Evolutionary conservation across 2,797 vertebrate genomes (phyloP).

Genomic region (Parambassis ranga): DNA sequence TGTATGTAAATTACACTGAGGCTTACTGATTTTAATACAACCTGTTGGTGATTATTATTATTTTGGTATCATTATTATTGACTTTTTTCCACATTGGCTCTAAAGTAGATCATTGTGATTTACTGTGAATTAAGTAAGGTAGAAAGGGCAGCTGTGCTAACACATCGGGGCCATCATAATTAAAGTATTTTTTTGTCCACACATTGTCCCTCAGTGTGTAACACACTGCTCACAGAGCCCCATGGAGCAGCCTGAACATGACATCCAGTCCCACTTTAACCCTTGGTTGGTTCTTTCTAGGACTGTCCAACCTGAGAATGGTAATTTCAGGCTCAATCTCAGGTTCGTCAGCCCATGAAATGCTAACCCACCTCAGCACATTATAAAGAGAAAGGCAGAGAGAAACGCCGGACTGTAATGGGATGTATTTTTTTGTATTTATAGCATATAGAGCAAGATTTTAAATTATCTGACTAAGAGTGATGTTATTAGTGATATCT

Average conservation of each 20-base stretch:
- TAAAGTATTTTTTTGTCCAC: slow-evolving; percentile 16
- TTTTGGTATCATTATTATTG: too few relatives aligned
- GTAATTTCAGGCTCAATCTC: slow-evolving; percentile 89
- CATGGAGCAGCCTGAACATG: neutral
- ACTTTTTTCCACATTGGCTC: too few relatives aligned
- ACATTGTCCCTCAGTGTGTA: neutral
- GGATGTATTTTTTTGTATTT: too few relatives aligned
- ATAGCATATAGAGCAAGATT: too few relatives aligned
- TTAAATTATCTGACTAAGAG: neutral
- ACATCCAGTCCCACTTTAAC: neutral
- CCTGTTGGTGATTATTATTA: too few relatives aligned
- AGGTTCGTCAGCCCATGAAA: slow-evolving; percentile 96
- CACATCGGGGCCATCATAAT: neutral
- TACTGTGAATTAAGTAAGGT: too few relatives aligned
- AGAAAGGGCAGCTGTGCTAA: neutral
- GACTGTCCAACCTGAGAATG: slow-evolving; percentile 98
- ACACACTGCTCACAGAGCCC: neutral
- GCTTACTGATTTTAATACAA: too few relatives aligned
- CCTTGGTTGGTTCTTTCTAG: slow-evolving; percentile 83
- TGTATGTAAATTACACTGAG: neutral
- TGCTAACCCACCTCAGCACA: slow-evolving; percentile 72
- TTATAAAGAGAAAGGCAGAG: neutral
- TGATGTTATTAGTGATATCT: neutral
- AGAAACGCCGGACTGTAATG: too few relatives aligned
- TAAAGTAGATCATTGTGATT: too few relatives aligned